Evolutionary conservation across 37 sponge, comb jelly and placozoan genomes (phyloP).

Genomic region (Ianthella basta): DNA sequence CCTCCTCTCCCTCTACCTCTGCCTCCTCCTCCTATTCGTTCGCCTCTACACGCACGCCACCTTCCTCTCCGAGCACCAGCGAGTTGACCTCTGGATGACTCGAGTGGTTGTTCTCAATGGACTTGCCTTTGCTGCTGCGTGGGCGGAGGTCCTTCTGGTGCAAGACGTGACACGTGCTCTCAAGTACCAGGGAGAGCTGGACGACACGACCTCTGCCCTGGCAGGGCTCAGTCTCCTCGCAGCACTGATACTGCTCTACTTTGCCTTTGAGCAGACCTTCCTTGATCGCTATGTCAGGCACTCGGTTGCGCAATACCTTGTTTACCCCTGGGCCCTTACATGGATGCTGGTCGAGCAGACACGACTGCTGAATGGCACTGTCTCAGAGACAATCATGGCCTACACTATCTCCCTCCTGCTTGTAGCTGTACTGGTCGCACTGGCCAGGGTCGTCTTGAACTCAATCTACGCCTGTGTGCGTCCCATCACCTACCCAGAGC

Average conservation of each 20-base stretch:
- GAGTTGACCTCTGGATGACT: not conserved
- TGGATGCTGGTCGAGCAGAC: not conserved
- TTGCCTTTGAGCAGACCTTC: constrained; percentile 14
- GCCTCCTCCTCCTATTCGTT: not conserved
- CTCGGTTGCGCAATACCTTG: not conserved
- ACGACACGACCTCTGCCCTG: not conserved
- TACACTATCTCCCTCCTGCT: not conserved
- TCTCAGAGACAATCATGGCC: not conserved
- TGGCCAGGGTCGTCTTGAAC: not conserved
- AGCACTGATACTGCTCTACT: not conserved
- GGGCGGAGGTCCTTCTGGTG: not conserved
- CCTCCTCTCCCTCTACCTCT: not conserved
- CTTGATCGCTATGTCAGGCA: not conserved
- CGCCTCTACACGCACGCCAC: not conserved
- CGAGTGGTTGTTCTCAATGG: constrained; percentile 1
- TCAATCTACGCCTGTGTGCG: not conserved
- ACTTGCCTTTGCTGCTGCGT: not conserved
- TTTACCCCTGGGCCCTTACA: not conserved
- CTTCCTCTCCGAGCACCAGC: not conserved
- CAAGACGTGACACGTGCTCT: not conserved
- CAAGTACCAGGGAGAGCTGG: not conserved
- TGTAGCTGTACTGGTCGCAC: not conserved
- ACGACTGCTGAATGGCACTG: not conserved
- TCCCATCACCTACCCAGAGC: not conserved
- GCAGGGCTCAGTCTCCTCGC: not conserved